Evolutionary conservation across 2,888 invertebrate species (phyloP).

Genomic region (Autographa gamma): DNA sequence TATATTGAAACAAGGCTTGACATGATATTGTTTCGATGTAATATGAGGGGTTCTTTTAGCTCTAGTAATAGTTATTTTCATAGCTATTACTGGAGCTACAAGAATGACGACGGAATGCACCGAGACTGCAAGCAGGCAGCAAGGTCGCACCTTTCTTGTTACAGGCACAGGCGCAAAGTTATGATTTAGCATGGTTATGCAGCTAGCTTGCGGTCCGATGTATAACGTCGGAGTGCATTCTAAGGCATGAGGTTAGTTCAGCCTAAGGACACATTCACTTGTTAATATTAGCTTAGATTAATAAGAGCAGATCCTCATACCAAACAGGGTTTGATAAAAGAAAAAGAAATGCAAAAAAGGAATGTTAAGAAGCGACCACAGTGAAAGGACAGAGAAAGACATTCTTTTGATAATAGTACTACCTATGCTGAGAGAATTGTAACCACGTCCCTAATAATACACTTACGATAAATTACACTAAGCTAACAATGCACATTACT

Average conservation of each 20-base stretch:
- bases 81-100: conserved; percentile 36
- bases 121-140: conserved; percentile 2
- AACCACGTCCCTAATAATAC: conserved; percentile 84
- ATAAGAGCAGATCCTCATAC: conserved; percentile 65
- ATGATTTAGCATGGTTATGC: background rate
- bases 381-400: conserved; percentile 78
- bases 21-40: conserved; percentile 57
- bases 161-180: background rate
- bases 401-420: conserved; percentile 70
- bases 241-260: conserved; percentile 59
- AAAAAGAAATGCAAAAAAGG: conserved; percentile 79
- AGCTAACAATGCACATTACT: conserved; percentile 85
- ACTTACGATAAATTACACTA: conserved; percentile 87
- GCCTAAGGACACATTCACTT: conserved; percentile 61
- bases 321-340: conserved; percentile 63
- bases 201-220: conserved; percentile 8
- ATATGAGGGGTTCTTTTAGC: conserved; percentile 39
- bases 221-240: conserved; percentile 33
- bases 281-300: conserved; percentile 63
- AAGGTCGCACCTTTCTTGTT: background rate
- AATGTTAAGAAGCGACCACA: conserved; percentile 84
- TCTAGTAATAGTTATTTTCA: conserved; percentile 24
- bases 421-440: conserved; percentile 74
- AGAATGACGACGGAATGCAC: conserved; percentile 19
- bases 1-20: conserved; percentile 63